These are phyloP conservation scores for Gymnopithys bicolor DNA, from an alignment of 2,797 vertebrate species.

Conservation along the genomic window DNA sequence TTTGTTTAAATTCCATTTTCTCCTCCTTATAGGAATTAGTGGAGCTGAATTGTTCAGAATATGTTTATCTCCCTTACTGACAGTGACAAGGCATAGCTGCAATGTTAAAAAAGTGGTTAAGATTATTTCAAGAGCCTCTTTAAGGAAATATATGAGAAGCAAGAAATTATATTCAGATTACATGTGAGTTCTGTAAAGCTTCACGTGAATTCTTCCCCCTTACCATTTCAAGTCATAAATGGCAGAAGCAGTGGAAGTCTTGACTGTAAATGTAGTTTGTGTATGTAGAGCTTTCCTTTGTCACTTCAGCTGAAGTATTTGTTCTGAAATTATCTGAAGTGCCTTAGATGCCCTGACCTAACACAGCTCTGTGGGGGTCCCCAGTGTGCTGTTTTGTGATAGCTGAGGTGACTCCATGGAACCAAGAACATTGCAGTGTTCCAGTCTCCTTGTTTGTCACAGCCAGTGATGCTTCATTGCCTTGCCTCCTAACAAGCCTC, in stretches of 20 bases:
- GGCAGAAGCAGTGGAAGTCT: background rate
- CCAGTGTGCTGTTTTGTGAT: background rate
- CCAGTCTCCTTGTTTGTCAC: background rate
- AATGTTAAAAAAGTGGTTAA: background rate
- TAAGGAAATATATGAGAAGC: background rate
- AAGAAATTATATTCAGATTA: background rate
- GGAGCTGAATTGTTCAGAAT: background rate
- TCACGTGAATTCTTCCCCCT: background rate
- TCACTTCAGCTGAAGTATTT: constrained; percentile 14
- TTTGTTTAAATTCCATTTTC: background rate
- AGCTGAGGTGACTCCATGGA: background rate
- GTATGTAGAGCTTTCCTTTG: background rate
- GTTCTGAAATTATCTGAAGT: background rate
- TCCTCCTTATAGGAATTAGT: background rate
- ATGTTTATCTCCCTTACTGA: background rate
- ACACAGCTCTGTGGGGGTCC: background rate
- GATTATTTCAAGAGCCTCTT: background rate
- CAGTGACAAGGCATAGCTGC: background rate
- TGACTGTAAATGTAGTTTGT: background rate
- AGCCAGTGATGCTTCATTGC: background rate
- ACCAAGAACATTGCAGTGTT: background rate
- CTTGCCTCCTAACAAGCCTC: background rate
- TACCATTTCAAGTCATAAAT: background rate
- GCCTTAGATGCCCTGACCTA: background rate
- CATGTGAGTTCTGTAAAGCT: background rate